Evolutionary conservation across 2,888 invertebrate species (phyloP), one percentile per base, ranked within the genome.

Genomic region (Tenthredo livida): DNA sequence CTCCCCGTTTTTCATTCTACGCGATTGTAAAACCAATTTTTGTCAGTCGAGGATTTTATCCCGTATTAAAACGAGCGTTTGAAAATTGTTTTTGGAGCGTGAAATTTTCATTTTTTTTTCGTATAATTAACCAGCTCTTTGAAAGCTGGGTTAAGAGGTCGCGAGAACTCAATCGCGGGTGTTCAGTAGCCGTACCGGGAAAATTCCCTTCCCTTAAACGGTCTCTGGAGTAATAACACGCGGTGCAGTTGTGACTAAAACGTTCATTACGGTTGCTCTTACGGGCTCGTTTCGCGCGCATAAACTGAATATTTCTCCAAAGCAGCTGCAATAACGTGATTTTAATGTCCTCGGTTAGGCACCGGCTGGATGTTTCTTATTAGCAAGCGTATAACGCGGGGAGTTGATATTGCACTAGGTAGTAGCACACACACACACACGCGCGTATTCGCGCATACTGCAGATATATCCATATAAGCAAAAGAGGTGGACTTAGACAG

Each of bases 321-420:
- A 83, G 47, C 83, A 67, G 67, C 83, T 43, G 83, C 67, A 67
- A 47, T 83, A 83, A 83, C 83, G 83, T 29, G 83, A 83, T 83
- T 83, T 83, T 83, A 83, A 83, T 83, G 83, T 67, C 61, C 83
- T 50, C 83, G 43, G 83, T 83, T 83, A 83, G 67, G 50, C 83
- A 83, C 83, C 83, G 83, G 67, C 47, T 47, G 67, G 67, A 83
- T 83, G 83, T 83, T 83, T 83, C 83, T 83, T 83, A 83, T 83
- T 83, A 83, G 83, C 83, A 17, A 83, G 67, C 70, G 83, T 33
- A 47, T 83, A 83, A 83, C 70, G 70, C 83, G 83, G 47, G 17
- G 33, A 70, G 67, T 70, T 21, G 83, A 47, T 43, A 67, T 12
- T 47, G 15, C 21, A 40, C 77, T 21, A 25, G n/a, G 40, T 43